Conservation (phyloP, 2,888 invertebrate genomes). For the Hypselothyrea guttata region DNA sequence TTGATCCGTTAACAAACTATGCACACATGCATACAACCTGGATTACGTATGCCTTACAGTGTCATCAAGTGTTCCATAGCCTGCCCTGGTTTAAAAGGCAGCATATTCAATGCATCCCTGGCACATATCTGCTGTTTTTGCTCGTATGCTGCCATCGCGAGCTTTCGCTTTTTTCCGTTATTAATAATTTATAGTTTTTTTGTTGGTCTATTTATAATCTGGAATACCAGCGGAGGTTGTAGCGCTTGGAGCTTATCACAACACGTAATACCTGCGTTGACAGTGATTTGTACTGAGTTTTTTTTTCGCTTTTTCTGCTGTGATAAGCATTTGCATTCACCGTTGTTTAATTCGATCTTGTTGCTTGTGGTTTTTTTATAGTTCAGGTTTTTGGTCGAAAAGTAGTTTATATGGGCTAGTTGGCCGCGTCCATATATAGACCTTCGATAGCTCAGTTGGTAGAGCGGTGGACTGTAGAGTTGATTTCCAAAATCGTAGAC, state of each 20-base stretch:
- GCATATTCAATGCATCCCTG: no score
- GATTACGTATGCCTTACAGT: no score
- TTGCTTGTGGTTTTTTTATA: constrained; percentile 14
- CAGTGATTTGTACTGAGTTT: constrained; percentile 5
- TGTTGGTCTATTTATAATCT: constrained; percentile 8
- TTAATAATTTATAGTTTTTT: constrained; percentile 16
- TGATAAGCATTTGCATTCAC: constrained; percentile 48
- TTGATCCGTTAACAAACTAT: neutral
- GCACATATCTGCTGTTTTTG: no score
- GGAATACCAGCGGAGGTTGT: neutral
- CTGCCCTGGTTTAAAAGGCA: no score
- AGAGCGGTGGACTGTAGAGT: constrained; percentile 74
- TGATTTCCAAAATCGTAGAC: constrained; percentile 21
- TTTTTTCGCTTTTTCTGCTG: constrained; percentile 45
- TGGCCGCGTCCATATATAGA: constrained; percentile 21
- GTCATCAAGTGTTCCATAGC: neutral
- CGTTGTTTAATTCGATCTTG: constrained; percentile 32
- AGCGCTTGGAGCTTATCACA: constrained; percentile 31
- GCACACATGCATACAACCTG: no score
- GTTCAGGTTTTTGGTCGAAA: neutral
- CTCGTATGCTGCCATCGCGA: no score
- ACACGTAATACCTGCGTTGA: constrained; percentile 19
- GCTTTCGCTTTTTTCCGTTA: constrained; percentile 17
- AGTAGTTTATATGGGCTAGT: constrained; percentile 12
- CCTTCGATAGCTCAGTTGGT: constrained; percentile 78